phyloP scores from a whole-genome alignment of 2,888 invertebrate species.

The Odontocolon sp. region DNA sequence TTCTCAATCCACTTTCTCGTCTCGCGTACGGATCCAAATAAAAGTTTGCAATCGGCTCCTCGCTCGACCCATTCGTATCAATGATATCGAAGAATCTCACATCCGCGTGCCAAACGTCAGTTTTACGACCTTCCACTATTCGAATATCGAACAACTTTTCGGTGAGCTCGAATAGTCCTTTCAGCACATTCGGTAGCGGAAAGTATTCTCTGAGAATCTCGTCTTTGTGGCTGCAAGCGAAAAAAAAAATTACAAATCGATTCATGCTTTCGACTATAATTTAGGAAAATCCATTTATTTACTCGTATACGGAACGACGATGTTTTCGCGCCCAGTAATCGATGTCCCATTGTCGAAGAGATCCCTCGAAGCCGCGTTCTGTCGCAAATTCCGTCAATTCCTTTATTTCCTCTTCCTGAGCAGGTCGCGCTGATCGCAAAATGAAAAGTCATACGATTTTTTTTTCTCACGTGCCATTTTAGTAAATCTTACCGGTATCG shows the following conservation, averaged over 20 bases:
- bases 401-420: slow-evolving; percentile 89
- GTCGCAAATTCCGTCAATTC: slow-evolving; percentile 85
- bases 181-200: slow-evolving; percentile 90
- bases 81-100: slow-evolving; percentile 92
- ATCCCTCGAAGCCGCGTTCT: slow-evolving; percentile 86
- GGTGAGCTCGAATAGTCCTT: slow-evolving; percentile 89
- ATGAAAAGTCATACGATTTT: slow-evolving; percentile 16
- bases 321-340: slow-evolving; percentile 94
- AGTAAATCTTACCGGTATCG: slow-evolving; percentile 80
- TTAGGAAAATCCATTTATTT: slow-evolving; percentile 57
- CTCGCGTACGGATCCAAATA: slow-evolving; percentile 92
- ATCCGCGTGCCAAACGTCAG: slow-evolving; percentile 92
- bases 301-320: slow-evolving; percentile 85
- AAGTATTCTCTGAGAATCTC: slow-evolving; percentile 90
- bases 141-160: slow-evolving; percentile 90
- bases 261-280: too few relatives aligned
- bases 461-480: neutral
- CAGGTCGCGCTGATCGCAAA: slow-evolving; percentile 84
- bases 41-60: slow-evolving; percentile 89
- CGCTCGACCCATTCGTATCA: slow-evolving; percentile 83
- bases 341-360: slow-evolving; percentile 91
- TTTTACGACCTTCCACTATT: slow-evolving; percentile 85
- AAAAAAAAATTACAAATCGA: slow-evolving; percentile 1
- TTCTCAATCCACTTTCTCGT: slow-evolving; percentile 84
- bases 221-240: slow-evolving; percentile 84